phyloP scores from a whole-genome alignment of 2,888 invertebrate species.

The Rhodophaea formosa region DNA sequence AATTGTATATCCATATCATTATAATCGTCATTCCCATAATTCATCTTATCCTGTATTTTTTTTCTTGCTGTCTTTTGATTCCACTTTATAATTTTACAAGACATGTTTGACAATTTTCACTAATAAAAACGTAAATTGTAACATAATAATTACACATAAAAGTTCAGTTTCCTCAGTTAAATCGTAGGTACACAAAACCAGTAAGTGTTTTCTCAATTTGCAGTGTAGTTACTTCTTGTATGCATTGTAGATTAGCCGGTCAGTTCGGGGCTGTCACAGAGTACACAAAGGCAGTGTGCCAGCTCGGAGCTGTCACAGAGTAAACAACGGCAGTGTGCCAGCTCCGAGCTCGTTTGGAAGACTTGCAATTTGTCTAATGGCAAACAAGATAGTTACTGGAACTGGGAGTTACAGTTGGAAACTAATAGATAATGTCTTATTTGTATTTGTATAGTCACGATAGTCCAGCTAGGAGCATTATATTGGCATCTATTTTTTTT shows the following conservation, averaged over 20 bases:
- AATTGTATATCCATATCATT: too few relatives aligned
- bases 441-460: too few relatives aligned
- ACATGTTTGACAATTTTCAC: too few relatives aligned
- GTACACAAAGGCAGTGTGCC: slow-evolving; percentile 26
- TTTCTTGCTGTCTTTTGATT: too few relatives aligned
- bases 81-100: too few relatives aligned
- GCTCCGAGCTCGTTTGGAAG: slow-evolving; percentile 15
- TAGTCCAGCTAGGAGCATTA: too few relatives aligned
- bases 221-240: slow-evolving; percentile 54
- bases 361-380: slow-evolving; percentile 7
- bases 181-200: slow-evolving; percentile 33
- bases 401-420: not conserved
- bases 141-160: not conserved
- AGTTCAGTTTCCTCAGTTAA: not conserved
- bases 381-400: slow-evolving; percentile 5
- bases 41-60: too few relatives aligned
- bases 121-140: not conserved
- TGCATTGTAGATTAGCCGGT: slow-evolving; percentile 52
- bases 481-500: too few relatives aligned
- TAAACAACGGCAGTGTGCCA: slow-evolving; percentile 26
- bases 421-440: too few relatives aligned
- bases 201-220: slow-evolving; percentile 37
- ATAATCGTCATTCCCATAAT: too few relatives aligned
- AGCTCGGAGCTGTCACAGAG: slow-evolving; percentile 29
- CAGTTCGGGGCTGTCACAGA: slow-evolving; percentile 29